Percentiles rank a stretch among this genome's conserved stretches.
phyloP scores from a whole-genome alignment of 1,140 invertebrate genomes.

The Leptinotarsa lineolata region DNA sequence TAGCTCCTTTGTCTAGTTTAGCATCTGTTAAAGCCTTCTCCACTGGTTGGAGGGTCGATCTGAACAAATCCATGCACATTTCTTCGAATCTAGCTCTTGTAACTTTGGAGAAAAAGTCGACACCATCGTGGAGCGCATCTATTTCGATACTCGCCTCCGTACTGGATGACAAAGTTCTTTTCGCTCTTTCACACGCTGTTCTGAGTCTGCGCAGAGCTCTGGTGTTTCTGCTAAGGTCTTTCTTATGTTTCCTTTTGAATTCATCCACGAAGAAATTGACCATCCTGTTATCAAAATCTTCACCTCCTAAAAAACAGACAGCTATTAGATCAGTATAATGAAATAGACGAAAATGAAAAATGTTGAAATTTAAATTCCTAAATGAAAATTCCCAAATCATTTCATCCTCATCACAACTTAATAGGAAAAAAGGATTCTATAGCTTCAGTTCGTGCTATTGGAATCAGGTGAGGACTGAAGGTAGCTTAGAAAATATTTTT shows the following conservation, averaged over 20 bases:
- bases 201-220: constrained; percentile 76
- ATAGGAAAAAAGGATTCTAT: neutral
- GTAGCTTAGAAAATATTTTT: too few species aligned
- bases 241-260: constrained; percentile 84
- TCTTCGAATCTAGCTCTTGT: constrained; percentile 86
- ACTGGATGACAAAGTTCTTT: constrained; percentile 69
- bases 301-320: constrained; percentile 61
- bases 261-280: constrained; percentile 76
- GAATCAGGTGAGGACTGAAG: too few species aligned
- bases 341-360: neutral
- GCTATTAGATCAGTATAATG: constrained; percentile 50
- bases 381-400: neutral
- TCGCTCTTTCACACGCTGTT: constrained; percentile 75
- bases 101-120: constrained; percentile 86
- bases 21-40: constrained; percentile 76
- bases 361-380: neutral
- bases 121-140: constrained; percentile 75
- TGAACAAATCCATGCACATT: constrained; percentile 81
- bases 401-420: neutral
- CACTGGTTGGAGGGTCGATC: constrained; percentile 70
- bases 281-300: constrained; percentile 85
- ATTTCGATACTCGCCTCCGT: constrained; percentile 75
- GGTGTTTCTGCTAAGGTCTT: constrained; percentile 74
- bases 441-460: too few species aligned
- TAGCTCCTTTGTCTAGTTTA: constrained; percentile 72